Base-by-base conservation (phyloP, 2,113 vertebrate species). In the Calidris pygmaea region DNA sequence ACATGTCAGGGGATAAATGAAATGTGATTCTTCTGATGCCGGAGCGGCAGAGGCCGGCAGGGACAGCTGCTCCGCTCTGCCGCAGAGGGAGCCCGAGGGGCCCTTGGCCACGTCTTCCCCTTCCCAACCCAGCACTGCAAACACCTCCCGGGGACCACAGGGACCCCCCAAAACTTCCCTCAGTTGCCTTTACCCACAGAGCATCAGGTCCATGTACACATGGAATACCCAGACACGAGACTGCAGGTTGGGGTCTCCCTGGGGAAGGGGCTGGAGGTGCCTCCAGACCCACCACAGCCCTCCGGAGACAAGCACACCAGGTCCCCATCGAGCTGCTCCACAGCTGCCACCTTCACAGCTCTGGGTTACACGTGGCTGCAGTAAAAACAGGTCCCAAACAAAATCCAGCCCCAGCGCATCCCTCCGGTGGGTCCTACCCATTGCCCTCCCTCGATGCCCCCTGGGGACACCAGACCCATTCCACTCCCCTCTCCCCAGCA, bases 1-100 rank as follows among this genome's bases (percentile, higher is more conserved):
- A 95, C 84, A 20, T 89, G 92, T 93, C 93, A 93, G 90, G 84
- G 96, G 90, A 95, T 95, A 95, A 92, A 95, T 84, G 96, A 96
- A 93, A 96, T 87, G 91, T 59, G 94, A 96, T 90, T 94, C 95
- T 93, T 82, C 70, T 50, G 80, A 87, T 79, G 92, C 73, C 0
- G 4, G 58, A 66, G 72, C 87, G 34, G 93, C 93, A 37, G 68
- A 22, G 73, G 72, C 73, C 3, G 2, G 68, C 8, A 3, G 89
- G 41, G 47, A 77, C 0, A 8, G 85, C 52, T 47, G 83, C 91
- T 87, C 72, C 0, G 3, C 71, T 82, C 58, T 48, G 81, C 74
- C 0, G 3, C 85, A 81, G 83, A 48, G 83, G 47, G 53, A 87
- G 43, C 84, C 73, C 45, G 3, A 8, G 10, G 11, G 30, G 35